Base-by-base conservation (phyloP, 1,140 invertebrate genomes). In the Limonius californicus region DNA sequence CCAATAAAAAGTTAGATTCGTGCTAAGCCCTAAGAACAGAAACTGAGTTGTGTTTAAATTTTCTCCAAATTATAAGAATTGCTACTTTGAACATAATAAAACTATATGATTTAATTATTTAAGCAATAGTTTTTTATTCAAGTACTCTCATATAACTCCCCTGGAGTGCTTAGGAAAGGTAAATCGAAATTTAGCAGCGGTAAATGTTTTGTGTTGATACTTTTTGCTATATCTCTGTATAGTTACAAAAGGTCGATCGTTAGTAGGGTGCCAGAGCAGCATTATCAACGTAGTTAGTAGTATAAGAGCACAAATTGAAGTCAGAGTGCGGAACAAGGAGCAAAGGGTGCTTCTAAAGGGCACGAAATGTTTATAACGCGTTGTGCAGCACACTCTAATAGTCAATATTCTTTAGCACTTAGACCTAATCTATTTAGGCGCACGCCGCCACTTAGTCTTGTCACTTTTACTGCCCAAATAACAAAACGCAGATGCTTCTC, bases 371-470 rank as follows among this genome's bases (percentile, higher is more conserved):
- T 39, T 39, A 39, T 39, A 39, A 39, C 35, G 8, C 35, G 11
- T 39, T 39, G 35, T 39, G 35, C 35, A 39, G 35, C 35, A 39
- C 35, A 39, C 35, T 39, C 35, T 39, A 39, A 39, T 39, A 39
- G 35, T 39, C 35, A 39, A 39, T 39, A 39, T 12, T 39, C 35
- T n/a, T 39, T 12, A 39, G 35, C 35, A 39, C 35, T 39, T 39
- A 14, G 35, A 39, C 7, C 35, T 39, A 39, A 39, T 39, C 35
- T 39, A 39, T 39, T 39, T 39, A 39, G 35, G 11, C n/a, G 35
- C 35, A 39, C 35, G 35, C 35, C 35, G 35, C 35, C 35, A 39
- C 35, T 39, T 39, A 39, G 35, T 39, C 35, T 14, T 39, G 35
- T 39, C 35, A 39, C n/a, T 6, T 39, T 39, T 39, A 39, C 35